Base-by-base conservation (phyloP, 2,888 invertebrate species). In the Apotomis turbidana region DNA sequence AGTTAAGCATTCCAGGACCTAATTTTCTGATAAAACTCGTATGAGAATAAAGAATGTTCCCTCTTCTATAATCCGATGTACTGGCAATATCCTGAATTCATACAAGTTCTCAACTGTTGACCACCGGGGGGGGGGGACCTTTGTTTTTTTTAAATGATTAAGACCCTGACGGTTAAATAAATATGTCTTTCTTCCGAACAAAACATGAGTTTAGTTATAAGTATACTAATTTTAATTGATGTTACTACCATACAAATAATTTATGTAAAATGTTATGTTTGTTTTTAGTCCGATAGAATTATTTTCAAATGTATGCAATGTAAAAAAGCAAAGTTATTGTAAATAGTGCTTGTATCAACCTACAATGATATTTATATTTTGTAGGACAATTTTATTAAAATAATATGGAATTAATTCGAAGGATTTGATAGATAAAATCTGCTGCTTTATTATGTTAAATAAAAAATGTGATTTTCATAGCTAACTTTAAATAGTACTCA, bases 391-490 rank as follows among this genome's bases (percentile, higher is more conserved):
- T 62, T 44, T 41, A 64, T 49, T 57, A 8, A 66, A 52, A 58
- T 52, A 52, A 58, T 52, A 38, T 61, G 68, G 68, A 72, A 62
- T 71, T 71, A 67, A 68, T 68, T 68, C n/a, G 51, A 57, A 52
- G 71, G 71, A 71, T 72, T 72, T 72, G 72, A 72, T 72, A 71
- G 13, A 59, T 70, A 63, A 63, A 64, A 70, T 64, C 13, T 13
- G 49, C 55, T 38, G n/a, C 51, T 59, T 36, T n/a, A n/a, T n/a
- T n/a, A n/a, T n/a, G n/a, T n/a, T n/a, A n/a, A 55, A 58, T 58
- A 51, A 63, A 68, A 44, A 63, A 68, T 68, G 72, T 72, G 72
- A 72, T 72, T 67, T 66, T 57, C 41, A 51, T 71, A 44, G 61
- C 27, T 52, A 62, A 61, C n/a, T 49, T 46, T 64, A 59, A 46